Evolutionary conservation across 2,113 vertebrate species (phyloP).

Genomic region (Lutjanus erythropterus): DNA sequence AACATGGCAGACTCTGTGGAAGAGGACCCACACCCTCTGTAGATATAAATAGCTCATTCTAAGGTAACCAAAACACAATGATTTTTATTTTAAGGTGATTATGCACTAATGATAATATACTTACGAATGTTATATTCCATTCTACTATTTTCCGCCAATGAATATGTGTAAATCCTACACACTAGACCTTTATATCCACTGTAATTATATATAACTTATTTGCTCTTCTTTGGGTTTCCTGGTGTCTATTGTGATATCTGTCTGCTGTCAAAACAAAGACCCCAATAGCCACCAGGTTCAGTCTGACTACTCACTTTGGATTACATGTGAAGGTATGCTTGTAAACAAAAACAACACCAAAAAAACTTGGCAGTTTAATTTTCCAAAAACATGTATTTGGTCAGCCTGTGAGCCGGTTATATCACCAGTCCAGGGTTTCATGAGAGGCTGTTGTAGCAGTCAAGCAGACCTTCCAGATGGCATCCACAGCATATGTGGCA

Average conservation of each 20-base stretch:
- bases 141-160: no score
- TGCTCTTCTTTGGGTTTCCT: background rate
- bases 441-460: conserved; percentile 47
- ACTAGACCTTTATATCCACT: background rate
- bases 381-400: conserved; percentile 20
- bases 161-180: no score
- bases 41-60: no score
- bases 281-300: background rate
- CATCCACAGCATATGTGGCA: conserved; percentile 81
- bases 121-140: no score
- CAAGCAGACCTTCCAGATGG: conserved; percentile 74
- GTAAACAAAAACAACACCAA: conserved; percentile 4
- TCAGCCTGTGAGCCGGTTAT: conserved; percentile 29
- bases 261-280: background rate
- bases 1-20: no score
- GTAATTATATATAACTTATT: background rate
- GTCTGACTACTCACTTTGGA: background rate
- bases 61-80: no score
- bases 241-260: background rate
- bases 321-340: conserved; percentile 26
- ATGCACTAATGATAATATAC: no score
- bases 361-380: background rate
- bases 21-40: no score
- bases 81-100: no score
- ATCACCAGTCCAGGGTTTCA: conserved; percentile 51